phyloP scores from a whole-genome alignment of 2,888 invertebrate species.

The Pelosia muscerda region DNA sequence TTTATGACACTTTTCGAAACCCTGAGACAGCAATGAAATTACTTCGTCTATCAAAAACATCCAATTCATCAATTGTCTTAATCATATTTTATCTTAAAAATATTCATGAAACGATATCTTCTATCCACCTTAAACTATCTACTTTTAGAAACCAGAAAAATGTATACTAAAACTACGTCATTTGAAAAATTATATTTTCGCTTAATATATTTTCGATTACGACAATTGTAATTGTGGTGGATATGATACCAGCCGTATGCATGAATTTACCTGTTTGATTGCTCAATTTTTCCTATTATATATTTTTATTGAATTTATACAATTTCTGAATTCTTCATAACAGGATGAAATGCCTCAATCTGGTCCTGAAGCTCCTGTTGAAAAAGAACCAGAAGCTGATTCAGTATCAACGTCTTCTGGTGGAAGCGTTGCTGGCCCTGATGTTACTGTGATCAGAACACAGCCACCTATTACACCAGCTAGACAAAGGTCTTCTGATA shows the following conservation, averaged over 20 bases:
- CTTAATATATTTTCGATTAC: not conserved
- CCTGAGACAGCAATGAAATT: not conserved
- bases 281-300: not conserved
- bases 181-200: not conserved
- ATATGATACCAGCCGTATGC: not conserved
- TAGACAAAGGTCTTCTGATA: constrained; percentile 86
- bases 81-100: not conserved
- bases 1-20: not conserved
- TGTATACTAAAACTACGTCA: too few species aligned
- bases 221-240: not conserved
- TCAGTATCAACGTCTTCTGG: constrained; percentile 76
- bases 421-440: constrained; percentile 75
- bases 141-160: not conserved
- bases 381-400: constrained; percentile 73
- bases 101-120: not conserved
- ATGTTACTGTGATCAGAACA: constrained; percentile 74
- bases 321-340: constrained; percentile 1
- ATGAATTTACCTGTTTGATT: not conserved
- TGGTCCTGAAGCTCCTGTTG: constrained; percentile 70
- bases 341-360: constrained; percentile 81
- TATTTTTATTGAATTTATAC: not conserved
- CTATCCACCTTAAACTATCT: not conserved
- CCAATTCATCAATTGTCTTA: not conserved
- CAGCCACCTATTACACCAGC: constrained; percentile 73
- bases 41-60: not conserved